phyloP scores from a whole-genome alignment of 2,888 invertebrate genomes.

The Xestoiulus laeticollis region DNA sequence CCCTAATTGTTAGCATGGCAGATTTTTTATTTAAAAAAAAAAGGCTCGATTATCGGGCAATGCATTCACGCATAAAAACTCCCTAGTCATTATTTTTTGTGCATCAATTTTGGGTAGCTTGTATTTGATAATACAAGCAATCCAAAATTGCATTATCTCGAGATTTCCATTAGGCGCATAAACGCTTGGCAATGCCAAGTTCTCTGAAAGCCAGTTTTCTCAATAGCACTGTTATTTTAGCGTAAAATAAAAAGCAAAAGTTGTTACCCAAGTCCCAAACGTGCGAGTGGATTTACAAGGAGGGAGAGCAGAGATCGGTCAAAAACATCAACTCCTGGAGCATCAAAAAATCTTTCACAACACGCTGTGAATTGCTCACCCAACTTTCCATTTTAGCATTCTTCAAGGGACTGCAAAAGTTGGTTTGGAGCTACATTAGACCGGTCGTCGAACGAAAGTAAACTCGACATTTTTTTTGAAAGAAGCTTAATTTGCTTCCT shows the following conservation, averaged over 20 bases:
- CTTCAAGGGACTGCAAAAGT: slow-evolving; percentile 1
- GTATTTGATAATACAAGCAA: not conserved
- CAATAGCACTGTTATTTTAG: not conserved
- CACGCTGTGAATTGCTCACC: slow-evolving; percentile 20
- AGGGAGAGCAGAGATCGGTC: slow-evolving; percentile 31
- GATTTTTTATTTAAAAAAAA: too few relatives aligned
- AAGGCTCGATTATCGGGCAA: too few relatives aligned
- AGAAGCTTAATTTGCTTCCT: slow-evolving; percentile 22
- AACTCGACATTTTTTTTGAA: slow-evolving; percentile 8
- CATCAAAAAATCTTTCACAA: slow-evolving; percentile 29
- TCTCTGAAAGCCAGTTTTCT: not conserved
- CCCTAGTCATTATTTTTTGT: not conserved
- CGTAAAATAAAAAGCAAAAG: not conserved
- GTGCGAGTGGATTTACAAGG: slow-evolving; percentile 21
- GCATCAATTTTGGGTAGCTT: not conserved
- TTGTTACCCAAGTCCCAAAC: not conserved
- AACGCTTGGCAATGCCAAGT: not conserved
- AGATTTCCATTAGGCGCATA: not conserved
- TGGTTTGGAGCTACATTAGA: not conserved
- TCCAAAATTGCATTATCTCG: not conserved
- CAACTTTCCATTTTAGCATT: slow-evolving; percentile 24
- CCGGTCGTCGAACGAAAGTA: slow-evolving; percentile 19
- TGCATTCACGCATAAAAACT: too few relatives aligned
- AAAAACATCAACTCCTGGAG: slow-evolving; percentile 21
- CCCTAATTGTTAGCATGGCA: too few relatives aligned